These are phyloP conservation scores for Seriola dumerili DNA, from an alignment of 2,113 vertebrate species.

Conservation along the genomic window DNA sequence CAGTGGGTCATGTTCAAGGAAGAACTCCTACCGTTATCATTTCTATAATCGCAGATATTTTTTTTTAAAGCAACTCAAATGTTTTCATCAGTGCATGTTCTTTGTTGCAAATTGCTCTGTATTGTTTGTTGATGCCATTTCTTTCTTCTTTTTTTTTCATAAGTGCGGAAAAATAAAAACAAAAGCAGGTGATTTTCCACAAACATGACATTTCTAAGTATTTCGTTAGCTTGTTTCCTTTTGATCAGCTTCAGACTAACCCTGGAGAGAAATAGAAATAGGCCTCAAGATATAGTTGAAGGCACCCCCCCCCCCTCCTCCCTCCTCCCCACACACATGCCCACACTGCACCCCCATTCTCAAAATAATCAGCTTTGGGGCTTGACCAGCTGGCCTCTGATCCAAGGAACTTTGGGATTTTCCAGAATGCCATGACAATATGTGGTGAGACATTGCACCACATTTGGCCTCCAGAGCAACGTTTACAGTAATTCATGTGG, in stretches of 20 bases:
- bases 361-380: slow-evolving; percentile 74
- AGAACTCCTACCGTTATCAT: no score
- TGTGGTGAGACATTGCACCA: slow-evolving; percentile 25
- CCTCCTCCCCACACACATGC: slow-evolving; percentile 6
- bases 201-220: background rate
- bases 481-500: background rate
- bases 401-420: slow-evolving; percentile 54
- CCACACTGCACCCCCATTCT: slow-evolving; percentile 34
- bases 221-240: background rate
- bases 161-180: no score
- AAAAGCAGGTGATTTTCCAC: background rate
- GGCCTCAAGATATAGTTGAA: slow-evolving; percentile 16
- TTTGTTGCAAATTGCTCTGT: background rate
- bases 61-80: no score
- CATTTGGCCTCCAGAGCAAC: slow-evolving; percentile 10
- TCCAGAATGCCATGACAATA: slow-evolving; percentile 20
- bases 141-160: no score
- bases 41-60: no score
- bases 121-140: no score
- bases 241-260: background rate
- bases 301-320: background rate
- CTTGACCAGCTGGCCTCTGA: slow-evolving; percentile 57
- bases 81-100: background rate
- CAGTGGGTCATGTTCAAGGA: no score
- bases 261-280: slow-evolving; percentile 10